phyloP scores from a whole-genome alignment of 2,888 invertebrate genomes.

The Leptinotarsa juncta region DNA sequence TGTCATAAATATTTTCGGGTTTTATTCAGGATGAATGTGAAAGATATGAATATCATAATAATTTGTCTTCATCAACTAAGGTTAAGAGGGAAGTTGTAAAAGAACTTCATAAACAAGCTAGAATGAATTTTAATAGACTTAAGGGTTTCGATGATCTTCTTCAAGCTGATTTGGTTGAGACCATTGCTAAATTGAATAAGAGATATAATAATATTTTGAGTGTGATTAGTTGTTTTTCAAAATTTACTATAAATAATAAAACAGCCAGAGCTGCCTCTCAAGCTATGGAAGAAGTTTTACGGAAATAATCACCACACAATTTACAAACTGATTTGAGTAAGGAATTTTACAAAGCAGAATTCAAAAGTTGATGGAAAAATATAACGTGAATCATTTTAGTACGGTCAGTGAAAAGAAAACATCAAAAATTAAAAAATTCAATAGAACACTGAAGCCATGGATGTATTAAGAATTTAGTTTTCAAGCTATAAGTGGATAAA shows the following conservation, averaged over 20 bases:
- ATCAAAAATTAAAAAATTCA: constrained; percentile 49
- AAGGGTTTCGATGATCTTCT: constrained; percentile 61
- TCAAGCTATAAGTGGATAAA: constrained; percentile 53
- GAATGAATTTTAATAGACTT: constrained; percentile 25
- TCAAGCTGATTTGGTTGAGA: constrained; percentile 63
- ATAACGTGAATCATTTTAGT: constrained; percentile 50
- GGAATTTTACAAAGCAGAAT: constrained; percentile 54
- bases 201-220: constrained; percentile 56
- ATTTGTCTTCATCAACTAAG: constrained; percentile 46
- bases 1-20: too few species aligned
- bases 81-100: constrained; percentile 55
- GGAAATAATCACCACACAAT: constrained; percentile 33
- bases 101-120: constrained; percentile 35
- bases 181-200: constrained; percentile 54
- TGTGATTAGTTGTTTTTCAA: constrained; percentile 59
- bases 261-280: constrained; percentile 49
- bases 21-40: too few species aligned
- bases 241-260: constrained; percentile 58
- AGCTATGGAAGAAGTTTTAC: constrained; percentile 30
- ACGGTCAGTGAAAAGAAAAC: constrained; percentile 45
- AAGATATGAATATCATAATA: too few species aligned
- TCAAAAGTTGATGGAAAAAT: constrained; percentile 49
- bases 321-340: constrained; percentile 55
- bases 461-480: constrained; percentile 55
- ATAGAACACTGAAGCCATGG: constrained; percentile 47